Percentiles rank a stretch among this genome's conserved stretches.
phyloP scores from a whole-genome alignment of 1,140 invertebrate species.

The Marisa cornuarietis region DNA sequence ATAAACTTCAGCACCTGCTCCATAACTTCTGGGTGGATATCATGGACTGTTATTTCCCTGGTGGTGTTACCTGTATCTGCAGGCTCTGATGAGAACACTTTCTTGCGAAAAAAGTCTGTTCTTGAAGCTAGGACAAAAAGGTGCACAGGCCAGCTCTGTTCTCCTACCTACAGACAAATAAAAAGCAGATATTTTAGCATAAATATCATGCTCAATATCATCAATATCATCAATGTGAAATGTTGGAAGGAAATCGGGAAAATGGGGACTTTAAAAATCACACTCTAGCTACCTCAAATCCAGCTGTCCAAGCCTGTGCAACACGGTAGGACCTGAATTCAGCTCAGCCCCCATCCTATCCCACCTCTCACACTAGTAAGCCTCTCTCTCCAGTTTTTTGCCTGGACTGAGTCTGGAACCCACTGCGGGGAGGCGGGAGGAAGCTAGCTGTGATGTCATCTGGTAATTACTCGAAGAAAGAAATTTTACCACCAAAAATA shows the following conservation, averaged over 20 bases:
- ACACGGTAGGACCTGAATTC: too few species aligned
- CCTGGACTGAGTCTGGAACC: too few species aligned
- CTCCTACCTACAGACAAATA: slow-evolving; percentile 66
- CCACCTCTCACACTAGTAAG: too few species aligned
- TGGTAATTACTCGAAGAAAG: too few species aligned
- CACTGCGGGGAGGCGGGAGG: too few species aligned
- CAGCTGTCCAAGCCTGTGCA: too few species aligned
- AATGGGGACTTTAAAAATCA: not conserved
- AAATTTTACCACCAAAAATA: too few species aligned
- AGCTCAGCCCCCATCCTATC: too few species aligned
- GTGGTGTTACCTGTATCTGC: slow-evolving; percentile 24
- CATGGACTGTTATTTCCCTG: slow-evolving; percentile 33
- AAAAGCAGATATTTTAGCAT: not conserved
- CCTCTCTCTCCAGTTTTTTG: too few species aligned
- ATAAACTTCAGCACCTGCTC: slow-evolving; percentile 74
- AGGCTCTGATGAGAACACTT: slow-evolving; percentile 31
- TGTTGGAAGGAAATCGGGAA: not conserved
- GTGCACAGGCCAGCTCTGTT: slow-evolving; percentile 62
- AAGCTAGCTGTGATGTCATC: too few species aligned
- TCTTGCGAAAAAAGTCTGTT: slow-evolving; percentile 54
- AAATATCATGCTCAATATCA: not conserved
- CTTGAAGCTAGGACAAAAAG: slow-evolving; percentile 55
- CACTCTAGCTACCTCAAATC: too few species aligned
- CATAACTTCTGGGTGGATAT: slow-evolving; percentile 72
- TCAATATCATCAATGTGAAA: not conserved